phyloP scores from a whole-genome alignment of 2,113 vertebrate species.

The Megaleporinus macrocephalus region DNA sequence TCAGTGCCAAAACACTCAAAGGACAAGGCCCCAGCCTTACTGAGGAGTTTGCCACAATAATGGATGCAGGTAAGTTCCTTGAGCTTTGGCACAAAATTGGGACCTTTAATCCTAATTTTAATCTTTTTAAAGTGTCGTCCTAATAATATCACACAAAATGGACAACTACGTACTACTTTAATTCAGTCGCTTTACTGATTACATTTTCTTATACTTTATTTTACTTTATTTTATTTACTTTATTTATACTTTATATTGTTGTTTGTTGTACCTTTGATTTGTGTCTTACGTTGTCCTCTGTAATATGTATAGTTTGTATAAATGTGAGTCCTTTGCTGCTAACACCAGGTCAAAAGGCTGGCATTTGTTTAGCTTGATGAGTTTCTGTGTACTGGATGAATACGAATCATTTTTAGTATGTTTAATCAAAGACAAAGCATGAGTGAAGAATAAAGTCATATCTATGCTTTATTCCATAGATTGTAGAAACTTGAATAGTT shows the following conservation, averaged over 20 bases:
- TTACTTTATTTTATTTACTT: neutral
- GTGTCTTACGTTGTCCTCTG: neutral
- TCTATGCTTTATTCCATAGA: no score
- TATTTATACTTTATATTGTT: neutral
- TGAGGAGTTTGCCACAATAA: constrained; percentile 88
- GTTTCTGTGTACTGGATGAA: neutral
- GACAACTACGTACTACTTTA: neutral
- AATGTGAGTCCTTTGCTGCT: neutral
- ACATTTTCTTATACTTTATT: no score
- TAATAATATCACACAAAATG: neutral
- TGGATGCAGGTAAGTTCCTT: constrained; percentile 91
- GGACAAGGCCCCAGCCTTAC: constrained; percentile 87
- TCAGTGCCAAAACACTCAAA: constrained; percentile 86
- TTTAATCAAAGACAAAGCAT: neutral
- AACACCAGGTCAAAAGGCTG: neutral
- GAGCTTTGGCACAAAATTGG: neutral
- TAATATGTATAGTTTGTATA: neutral
- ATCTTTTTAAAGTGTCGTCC: neutral
- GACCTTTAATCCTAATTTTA: neutral
- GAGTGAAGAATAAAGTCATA: neutral
- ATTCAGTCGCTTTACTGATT: no score
- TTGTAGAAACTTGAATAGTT: neutral
- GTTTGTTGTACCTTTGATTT: neutral
- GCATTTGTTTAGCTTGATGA: constrained; percentile 9
- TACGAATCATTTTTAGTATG: neutral